A percentile compares a stretch with the other conserved stretches of the same genome.
These are phyloP conservation scores for Tachyglossus aculeatus DNA, from an alignment of 2,797 vertebrate species.

Conservation along the genomic window DNA sequence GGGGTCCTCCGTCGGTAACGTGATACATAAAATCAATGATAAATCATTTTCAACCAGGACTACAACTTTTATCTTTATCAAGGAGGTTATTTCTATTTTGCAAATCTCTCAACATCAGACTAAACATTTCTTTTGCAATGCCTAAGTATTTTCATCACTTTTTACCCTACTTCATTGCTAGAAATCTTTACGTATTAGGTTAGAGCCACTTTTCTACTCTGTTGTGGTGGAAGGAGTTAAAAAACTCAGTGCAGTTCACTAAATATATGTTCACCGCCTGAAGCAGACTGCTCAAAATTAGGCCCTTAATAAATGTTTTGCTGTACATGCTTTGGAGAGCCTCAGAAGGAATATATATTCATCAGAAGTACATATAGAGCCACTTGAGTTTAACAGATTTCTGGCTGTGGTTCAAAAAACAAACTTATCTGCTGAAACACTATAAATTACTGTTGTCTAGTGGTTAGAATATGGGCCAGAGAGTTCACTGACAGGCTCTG, in stretches of 20 bases:
- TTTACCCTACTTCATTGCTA: constrained; percentile 3
- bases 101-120: constrained; percentile 18
- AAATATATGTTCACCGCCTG: background rate
- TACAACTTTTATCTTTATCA: too few species aligned
- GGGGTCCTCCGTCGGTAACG: too few species aligned
- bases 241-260: background rate
- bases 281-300: constrained; percentile 2
- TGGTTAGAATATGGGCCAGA: background rate
- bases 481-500: background rate
- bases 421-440: constrained; percentile 12
- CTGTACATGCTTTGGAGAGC: background rate
- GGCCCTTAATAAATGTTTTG: constrained; percentile 4
- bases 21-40: too few species aligned
- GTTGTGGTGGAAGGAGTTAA: background rate
- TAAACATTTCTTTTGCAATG: constrained; percentile 12
- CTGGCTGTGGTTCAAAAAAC: constrained; percentile 12
- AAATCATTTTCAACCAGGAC: too few species aligned
- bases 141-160: constrained; percentile 25
- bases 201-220: background rate
- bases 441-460: background rate
- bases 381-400: background rate
- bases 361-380: constrained; percentile 8
- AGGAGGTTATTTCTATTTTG: constrained; percentile 16
- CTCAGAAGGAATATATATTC: constrained; percentile 21
- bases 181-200: background rate